These are phyloP conservation scores for Latrodectus geometricus DNA, from an alignment of 1,140 invertebrate genomes.

Conservation along the genomic window DNA sequence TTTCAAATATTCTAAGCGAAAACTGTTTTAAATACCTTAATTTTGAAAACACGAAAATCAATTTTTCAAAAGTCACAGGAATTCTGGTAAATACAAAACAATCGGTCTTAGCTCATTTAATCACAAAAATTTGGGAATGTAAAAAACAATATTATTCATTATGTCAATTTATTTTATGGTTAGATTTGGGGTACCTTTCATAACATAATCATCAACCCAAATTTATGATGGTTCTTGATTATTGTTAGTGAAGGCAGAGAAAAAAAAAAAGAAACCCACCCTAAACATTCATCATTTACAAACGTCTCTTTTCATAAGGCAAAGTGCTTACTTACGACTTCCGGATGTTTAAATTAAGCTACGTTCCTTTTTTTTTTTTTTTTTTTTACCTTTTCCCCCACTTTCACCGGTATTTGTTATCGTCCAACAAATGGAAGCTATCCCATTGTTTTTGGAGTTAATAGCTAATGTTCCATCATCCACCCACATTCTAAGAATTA, in stretches of 20 bases:
- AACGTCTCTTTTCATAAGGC: neutral
- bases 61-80: too few species aligned
- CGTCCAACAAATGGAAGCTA: neutral
- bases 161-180: too few species aligned
- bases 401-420: neutral
- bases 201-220: too few species aligned
- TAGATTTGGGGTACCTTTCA: too few species aligned
- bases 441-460: slow-evolving; percentile 1
- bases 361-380: neutral
- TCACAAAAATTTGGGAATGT: too few species aligned
- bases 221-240: too few species aligned
- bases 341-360: neutral
- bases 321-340: neutral
- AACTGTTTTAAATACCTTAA: too few species aligned
- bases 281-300: slow-evolving; percentile 5
- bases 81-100: too few species aligned
- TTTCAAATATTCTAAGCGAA: too few species aligned
- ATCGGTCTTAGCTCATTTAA: too few species aligned
- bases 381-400: neutral
- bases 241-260: neutral
- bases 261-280: neutral
- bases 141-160: too few species aligned
- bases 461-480: neutral
- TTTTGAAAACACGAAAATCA: too few species aligned
- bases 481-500: neutral